Evolutionary conservation across 2,888 invertebrate species (phyloP), one percentile per base, ranked within the genome.

Genomic region (Rhodophaea formosa): DNA sequence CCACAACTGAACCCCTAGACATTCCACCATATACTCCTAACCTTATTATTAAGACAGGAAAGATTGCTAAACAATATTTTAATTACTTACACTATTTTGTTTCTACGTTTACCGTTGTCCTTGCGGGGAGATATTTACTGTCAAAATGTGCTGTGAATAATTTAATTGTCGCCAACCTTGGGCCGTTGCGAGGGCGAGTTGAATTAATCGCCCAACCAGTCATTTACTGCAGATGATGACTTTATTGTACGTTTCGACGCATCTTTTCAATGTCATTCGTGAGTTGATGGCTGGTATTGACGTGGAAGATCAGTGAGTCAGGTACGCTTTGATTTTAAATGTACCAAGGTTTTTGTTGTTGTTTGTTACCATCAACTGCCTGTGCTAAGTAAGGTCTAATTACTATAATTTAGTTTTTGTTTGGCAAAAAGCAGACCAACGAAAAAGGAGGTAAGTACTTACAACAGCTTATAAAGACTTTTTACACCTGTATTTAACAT

Each of bases 201-300:
- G 60, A 62, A 64, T 62, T 66, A 66, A 67, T 68, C 67, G 66
- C 46, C 60, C 56, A 32, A 45, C 53, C 12, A 62, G 63, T 63
- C 60, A 64, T 58, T 63, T 51, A 60, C 53, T 59, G 60, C 53
- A 58, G 61, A 62, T 57, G 59, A 57, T 58, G 57, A 59, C 16
- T 44, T 44, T 43, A 44, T 53, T 46, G 17, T 12, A 46, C 12
- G 17, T 17, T 46, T 23, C n/a, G 46, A 46, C 12, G 46, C 46
- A 46, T 46, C 46, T 39, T 5, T n/a, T 39, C 39, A 39, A 39
- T 39, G 39, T 39, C 39, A 12, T 39, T n/a, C 12, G 39, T 12
- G 39, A 39, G 46, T 17, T 1, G 12, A 10, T 23, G 17, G 8
- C 1, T 10, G 46, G 16, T 7, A 8, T 46, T 23, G 17, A 16